These are phyloP conservation scores for Drosophila neonasuta DNA, from an alignment of 2,888 invertebrate species.

Conservation along the genomic window DNA sequence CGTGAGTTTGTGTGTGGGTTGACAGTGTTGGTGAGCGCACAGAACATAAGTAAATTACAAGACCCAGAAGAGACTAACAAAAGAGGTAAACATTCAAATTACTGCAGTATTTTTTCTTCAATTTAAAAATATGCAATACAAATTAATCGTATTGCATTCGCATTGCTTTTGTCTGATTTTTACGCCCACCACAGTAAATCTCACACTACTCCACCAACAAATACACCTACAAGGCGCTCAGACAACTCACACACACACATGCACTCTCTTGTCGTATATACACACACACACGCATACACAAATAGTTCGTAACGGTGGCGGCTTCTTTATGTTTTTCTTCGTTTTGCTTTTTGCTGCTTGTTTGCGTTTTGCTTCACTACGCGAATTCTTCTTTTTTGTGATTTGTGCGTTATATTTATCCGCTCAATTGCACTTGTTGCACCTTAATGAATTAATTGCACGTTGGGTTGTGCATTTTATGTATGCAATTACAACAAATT, in stretches of 20 bases:
- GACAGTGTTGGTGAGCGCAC: constrained; percentile 37
- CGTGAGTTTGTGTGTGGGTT: constrained; percentile 30
- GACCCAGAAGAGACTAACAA: constrained; percentile 1
- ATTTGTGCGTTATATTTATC: constrained; percentile 4
- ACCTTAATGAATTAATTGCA: constrained; percentile 45
- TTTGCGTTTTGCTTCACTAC: constrained; percentile 47
- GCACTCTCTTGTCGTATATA: constrained; percentile 22
- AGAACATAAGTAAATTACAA: constrained; percentile 36
- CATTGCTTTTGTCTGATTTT: constrained; percentile 44
- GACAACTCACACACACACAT: constrained; percentile 34
- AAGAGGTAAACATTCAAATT: constrained; percentile 16
- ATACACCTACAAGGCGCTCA: constrained; percentile 26
- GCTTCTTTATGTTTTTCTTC: constrained; percentile 60
- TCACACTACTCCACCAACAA: constrained; percentile 25
- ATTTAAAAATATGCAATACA: constrained; percentile 23
- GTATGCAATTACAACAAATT: constrained; percentile 47
- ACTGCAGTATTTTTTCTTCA: constrained; percentile 13
- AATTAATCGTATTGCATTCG: constrained; percentile 21
- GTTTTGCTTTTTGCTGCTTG: constrained; percentile 48
- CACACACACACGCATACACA: constrained; percentile 25
- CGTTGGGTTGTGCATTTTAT: constrained; percentile 34
- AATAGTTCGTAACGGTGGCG: constrained; percentile 53
- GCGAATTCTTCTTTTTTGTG: constrained; percentile 23
- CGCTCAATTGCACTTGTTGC: constrained; percentile 28
- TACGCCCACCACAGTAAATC: constrained; percentile 52